Evolutionary conservation across 1,140 invertebrate genomes (phyloP).

Genomic region (Tenebrio molitor): DNA sequence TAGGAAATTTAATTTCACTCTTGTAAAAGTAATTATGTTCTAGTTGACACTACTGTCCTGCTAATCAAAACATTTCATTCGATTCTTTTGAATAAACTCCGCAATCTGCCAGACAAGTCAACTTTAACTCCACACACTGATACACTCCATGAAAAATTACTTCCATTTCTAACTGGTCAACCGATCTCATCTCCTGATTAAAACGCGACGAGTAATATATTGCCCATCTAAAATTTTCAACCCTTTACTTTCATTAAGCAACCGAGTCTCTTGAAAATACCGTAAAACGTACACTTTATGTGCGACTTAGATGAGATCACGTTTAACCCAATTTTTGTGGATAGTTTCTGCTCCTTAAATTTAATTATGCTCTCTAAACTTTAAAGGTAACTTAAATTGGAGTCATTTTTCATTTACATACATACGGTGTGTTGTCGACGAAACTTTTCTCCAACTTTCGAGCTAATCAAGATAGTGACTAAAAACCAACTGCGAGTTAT

Average conservation of each 20-base stretch:
- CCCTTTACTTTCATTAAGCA: constrained; percentile 17
- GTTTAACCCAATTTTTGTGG: constrained; percentile 33
- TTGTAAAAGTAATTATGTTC: constrained; percentile 38
- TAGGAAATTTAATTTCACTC: constrained; percentile 32
- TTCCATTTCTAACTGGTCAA: constrained; percentile 7
- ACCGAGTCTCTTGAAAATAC: constrained; percentile 21
- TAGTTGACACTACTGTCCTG: constrained; percentile 10
- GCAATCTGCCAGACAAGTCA: constrained; percentile 21
- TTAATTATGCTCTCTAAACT: constrained; percentile 20
- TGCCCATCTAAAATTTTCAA: constrained; percentile 4
- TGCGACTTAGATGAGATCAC: constrained; percentile 28
- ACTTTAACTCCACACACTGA: neutral
- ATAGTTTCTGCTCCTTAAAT: constrained; percentile 37
- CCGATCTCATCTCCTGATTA: constrained; percentile 15
- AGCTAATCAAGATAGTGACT: constrained; percentile 19
- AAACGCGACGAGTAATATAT: constrained; percentile 12
- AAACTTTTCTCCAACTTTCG: neutral
- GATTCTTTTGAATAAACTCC: constrained; percentile 7
- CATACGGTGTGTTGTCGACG: neutral
- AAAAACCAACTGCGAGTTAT: neutral
- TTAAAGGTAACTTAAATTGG: constrained; percentile 21
- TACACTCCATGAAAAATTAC: constrained; percentile 6
- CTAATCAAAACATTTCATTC: constrained; percentile 19
- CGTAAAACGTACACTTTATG: constrained; percentile 28
- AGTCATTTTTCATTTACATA: constrained; percentile 28